These are phyloP conservation scores for Ancistrus triradiatus DNA, from an alignment of 2,113 vertebrate genomes.

Conservation along the genomic window DNA sequence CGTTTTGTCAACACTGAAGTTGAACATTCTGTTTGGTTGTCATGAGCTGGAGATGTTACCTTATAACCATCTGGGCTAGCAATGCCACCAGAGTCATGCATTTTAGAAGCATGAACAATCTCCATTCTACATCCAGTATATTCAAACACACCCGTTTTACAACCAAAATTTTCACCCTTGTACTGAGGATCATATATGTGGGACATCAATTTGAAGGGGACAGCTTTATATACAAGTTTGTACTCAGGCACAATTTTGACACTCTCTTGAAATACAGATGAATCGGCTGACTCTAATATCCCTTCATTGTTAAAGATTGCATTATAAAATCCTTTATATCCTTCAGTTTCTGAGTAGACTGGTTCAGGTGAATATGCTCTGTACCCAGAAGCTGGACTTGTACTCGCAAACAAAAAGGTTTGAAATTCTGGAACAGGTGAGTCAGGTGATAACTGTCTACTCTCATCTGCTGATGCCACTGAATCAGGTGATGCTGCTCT, in stretches of 20 bases:
- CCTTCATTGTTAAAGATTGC: background rate
- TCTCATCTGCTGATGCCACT: constrained; percentile 44
- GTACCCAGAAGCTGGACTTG: background rate
- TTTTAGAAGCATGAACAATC: constrained; percentile 17
- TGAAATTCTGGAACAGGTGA: constrained; percentile 35
- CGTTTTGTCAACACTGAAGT: background rate
- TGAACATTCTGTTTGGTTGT: background rate
- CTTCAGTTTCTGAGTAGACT: background rate
- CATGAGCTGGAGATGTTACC: background rate
- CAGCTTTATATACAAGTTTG: constrained; percentile 48
- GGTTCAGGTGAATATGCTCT: constrained; percentile 31
- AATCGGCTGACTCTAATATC: background rate
- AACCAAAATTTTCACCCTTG: constrained; percentile 53
- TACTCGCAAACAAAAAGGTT: background rate
- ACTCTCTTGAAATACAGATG: constrained; percentile 3
- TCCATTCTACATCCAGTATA: constrained; percentile 41
- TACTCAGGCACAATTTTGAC: constrained; percentile 43
- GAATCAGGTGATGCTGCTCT: constrained; percentile 43
- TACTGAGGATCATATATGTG: constrained; percentile 60
- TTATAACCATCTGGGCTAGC: constrained; percentile 4
- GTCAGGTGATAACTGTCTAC: constrained; percentile 41
- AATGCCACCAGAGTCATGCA: background rate
- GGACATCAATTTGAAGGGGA: constrained; percentile 53
- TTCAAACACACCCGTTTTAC: constrained; percentile 53
- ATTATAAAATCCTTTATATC: background rate